Base-by-base conservation (phyloP, 2,113 vertebrate genomes). In the Psilopsiagon aymara region DNA sequence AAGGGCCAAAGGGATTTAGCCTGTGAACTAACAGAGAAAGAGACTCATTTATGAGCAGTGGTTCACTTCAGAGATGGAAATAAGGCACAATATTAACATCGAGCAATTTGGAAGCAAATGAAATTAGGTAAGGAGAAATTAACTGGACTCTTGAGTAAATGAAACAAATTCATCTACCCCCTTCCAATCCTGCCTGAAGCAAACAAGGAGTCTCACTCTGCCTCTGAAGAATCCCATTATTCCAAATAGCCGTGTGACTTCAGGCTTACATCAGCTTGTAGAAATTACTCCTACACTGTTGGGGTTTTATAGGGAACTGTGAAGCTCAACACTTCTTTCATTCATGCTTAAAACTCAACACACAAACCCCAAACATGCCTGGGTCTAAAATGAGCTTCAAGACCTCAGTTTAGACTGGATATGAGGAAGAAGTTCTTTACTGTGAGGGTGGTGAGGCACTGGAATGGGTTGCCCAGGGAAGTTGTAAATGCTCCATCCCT, bases 61-160 rank as follows among this genome's bases (percentile, higher is more conserved):
- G 29, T 73, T 95, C 80, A 62, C 86, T 86, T 93, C 73, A 60
- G 52, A 82, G 67, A 79, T 73, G 94, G 90, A 78, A 92, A 79
- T 60, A 57, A 96, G 68, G 73, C 73, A 66, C 92, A 82, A 25
- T 63, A 87, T 91, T 96, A 94, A 91, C 81, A 89, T 63, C 78
- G 11, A 90, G 83, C 49, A 92, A 88, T 94, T 60, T 62, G 52
- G 88, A 73, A 24, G 73, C 63, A 95, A 94, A 97, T 85, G 82
- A 94, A 59, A 96, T 94, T 92, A 94, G 81, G 82, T 62, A 64
- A 92, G 16, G 75, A 91, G 87, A 87, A 93, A 95, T 92, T 78
- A 95, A 95, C 71, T 90, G 86, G 25, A 81, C 60, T 95, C 75
- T 89, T 76, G 70, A 52, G 63, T 81, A 96, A 97, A 92, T 63